A percentile compares a stretch with the other conserved stretches of the same genome.
Conservation (phyloP, 1,140 invertebrate genomes). For the Zaprionus ghesquierei region DNA sequence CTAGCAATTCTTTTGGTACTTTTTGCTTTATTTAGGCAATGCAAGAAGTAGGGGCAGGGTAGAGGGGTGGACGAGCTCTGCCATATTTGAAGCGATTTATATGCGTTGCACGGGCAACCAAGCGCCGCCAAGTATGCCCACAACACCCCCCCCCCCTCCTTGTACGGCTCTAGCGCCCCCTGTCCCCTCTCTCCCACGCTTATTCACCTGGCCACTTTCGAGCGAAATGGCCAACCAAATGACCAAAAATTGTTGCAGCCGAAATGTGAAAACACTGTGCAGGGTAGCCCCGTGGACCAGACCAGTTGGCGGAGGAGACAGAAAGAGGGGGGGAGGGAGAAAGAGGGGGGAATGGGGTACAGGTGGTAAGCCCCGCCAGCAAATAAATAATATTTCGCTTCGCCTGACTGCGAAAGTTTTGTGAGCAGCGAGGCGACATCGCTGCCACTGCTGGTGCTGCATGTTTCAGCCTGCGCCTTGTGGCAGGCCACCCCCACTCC, state of each 20-base stretch:
- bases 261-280: background rate
- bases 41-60: background rate
- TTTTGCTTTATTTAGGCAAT: background rate
- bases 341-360: background rate
- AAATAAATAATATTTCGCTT: slow-evolving; percentile 72
- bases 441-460: slow-evolving; percentile 9
- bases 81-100: slow-evolving; percentile 58
- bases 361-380: slow-evolving; percentile 35
- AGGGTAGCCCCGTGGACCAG: background rate
- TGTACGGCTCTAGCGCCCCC: background rate
- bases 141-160: background rate
- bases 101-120: slow-evolving; percentile 48
- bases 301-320: background rate
- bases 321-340: background rate
- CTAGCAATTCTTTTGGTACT: background rate
- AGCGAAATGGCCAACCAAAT: slow-evolving; percentile 51
- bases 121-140: background rate
- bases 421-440: slow-evolving; percentile 46
- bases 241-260: slow-evolving; percentile 17
- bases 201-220: background rate
- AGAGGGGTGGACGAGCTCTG: background rate
- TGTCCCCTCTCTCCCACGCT: background rate
- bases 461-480: slow-evolving; percentile 15
- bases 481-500: background rate
- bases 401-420: slow-evolving; percentile 31